Evolutionary conservation across 2,797 vertebrate genomes (phyloP).

Genomic region (Amblyraja radiata): DNA sequence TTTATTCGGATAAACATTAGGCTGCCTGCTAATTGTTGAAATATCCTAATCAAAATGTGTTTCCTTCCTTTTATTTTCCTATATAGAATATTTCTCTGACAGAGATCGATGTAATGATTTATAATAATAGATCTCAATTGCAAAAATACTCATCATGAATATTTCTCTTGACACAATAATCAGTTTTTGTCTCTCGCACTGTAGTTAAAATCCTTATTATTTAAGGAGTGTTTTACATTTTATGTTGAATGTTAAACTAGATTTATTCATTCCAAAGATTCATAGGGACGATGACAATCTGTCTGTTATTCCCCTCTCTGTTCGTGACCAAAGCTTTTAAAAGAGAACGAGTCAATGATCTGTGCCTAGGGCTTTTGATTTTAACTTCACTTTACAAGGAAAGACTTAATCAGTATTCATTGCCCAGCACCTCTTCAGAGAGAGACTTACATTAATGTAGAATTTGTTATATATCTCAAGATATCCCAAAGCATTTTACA

Average conservation of each 20-base stretch:
- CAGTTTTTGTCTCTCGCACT: not conserved
- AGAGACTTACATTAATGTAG: not conserved
- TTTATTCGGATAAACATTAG: slow-evolving; percentile 46
- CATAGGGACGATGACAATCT: not conserved
- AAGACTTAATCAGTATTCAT: not conserved
- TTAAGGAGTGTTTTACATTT: no score
- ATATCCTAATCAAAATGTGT: slow-evolving; percentile 44
- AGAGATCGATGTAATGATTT: not conserved
- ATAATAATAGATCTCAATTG: not conserved
- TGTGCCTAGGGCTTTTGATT: not conserved
- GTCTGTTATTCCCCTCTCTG: not conserved
- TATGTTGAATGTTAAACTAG: no score
- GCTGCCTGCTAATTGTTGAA: slow-evolving; percentile 46
- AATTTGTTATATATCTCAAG: not conserved
- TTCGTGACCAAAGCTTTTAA: not conserved
- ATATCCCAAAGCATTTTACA: not conserved
- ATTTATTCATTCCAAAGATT: not conserved
- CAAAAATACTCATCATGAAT: not conserved
- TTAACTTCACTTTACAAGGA: not conserved
- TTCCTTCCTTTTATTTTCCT: slow-evolving; percentile 45
- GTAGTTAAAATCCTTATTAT: not conserved
- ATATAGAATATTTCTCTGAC: slow-evolving; percentile 48
- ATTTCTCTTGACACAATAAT: not conserved
- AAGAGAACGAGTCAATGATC: not conserved
- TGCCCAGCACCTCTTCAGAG: not conserved